Conservation (phyloP, 2,888 invertebrate species). For the Perithous albicinctus region DNA sequence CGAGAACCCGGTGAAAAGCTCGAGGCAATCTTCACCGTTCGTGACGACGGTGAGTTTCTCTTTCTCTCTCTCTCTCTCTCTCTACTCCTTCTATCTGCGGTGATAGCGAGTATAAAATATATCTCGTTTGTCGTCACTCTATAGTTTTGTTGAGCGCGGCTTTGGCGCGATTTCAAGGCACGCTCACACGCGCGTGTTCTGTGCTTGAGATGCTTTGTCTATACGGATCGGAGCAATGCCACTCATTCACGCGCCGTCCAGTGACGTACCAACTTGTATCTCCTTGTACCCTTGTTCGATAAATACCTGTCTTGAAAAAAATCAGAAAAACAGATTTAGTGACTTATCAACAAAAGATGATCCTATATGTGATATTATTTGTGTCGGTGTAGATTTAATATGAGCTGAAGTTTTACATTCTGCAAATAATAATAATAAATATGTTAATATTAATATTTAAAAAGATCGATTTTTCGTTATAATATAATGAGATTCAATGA, state of each 20-base stretch:
- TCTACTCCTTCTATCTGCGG: constrained; percentile 12
- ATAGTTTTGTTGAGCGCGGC: constrained; percentile 45
- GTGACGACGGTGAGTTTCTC: constrained; percentile 60
- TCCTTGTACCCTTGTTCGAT: constrained; percentile 26
- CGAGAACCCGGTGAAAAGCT: constrained; percentile 44
- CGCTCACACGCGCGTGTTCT: constrained; percentile 48
- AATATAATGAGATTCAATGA: too few relatives aligned
- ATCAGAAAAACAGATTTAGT: too few relatives aligned
- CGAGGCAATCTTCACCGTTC: constrained; percentile 21
- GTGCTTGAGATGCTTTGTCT: constrained; percentile 38
- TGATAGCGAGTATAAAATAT: constrained; percentile 39
- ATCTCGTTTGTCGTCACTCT: constrained; percentile 25
- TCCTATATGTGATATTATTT: too few relatives aligned
- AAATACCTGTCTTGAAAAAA: not conserved
- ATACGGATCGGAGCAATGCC: constrained; percentile 43
- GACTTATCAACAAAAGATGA: too few relatives aligned
- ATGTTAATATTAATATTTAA: too few relatives aligned
- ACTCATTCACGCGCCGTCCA: constrained; percentile 50
- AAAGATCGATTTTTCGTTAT: too few relatives aligned
- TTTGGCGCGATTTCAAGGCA: constrained; percentile 64
- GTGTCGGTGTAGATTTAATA: too few relatives aligned
- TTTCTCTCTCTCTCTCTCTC: constrained; percentile 28
- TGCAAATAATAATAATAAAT: too few relatives aligned
- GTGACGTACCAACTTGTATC: constrained; percentile 62
- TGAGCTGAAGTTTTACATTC: too few relatives aligned